phyloP scores from a whole-genome alignment of 2,797 vertebrate genomes.

The Enteromius fasciolatus region DNA sequence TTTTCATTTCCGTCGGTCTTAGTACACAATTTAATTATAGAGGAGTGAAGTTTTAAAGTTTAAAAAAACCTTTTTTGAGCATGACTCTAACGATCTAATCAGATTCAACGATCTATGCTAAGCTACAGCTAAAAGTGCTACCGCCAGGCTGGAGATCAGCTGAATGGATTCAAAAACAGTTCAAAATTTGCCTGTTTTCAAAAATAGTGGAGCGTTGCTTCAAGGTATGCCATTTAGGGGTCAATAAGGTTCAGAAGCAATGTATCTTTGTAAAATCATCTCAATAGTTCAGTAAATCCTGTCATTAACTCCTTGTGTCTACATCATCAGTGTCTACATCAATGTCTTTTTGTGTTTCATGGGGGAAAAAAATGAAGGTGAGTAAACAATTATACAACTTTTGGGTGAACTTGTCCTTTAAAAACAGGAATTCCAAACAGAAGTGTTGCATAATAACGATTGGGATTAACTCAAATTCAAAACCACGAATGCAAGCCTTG shows the following conservation, averaged over 20 bases:
- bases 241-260: background rate
- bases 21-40: no score
- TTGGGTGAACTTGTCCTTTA: background rate
- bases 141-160: no score
- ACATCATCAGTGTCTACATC: no score
- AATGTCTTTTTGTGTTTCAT: background rate
- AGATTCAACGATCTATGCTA: no score
- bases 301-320: background rate
- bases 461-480: background rate
- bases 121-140: no score
- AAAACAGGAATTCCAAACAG: background rate
- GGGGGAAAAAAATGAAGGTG: background rate
- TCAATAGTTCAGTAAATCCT: background rate
- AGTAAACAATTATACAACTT: background rate
- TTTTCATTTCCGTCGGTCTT: no score
- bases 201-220: no score
- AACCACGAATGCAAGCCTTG: background rate
- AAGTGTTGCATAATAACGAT: background rate
- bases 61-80: no score
- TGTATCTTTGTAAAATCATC: background rate
- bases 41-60: no score
- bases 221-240: background rate
- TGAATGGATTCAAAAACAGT: no score
- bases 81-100: no score
- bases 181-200: no score